Evolutionary conservation across 2,888 invertebrate species (phyloP), one percentile per base, ranked within the genome.

Genomic region (Acanthosepion pharaonis): DNA sequence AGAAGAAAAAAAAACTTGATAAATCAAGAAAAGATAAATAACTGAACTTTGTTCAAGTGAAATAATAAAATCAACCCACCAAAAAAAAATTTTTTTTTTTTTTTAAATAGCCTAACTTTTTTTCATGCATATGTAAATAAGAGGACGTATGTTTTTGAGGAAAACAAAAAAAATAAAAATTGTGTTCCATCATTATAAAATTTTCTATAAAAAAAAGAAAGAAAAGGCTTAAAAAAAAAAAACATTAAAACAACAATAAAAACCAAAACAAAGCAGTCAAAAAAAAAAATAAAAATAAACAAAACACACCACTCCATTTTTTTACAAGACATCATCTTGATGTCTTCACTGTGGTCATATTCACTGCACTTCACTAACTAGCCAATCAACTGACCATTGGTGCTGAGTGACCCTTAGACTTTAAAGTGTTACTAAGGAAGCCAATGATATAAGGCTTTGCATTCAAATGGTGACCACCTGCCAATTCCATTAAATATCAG

Each of bases 121-220:
- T 92, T 92, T 92, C 51, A 48, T 92, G 53, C 93, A 93, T 51
- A 28, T 93, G 93, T 93, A 93, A 93, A 93, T 93, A 93, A 93
- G 93, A 93, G 48, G 51, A 49, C 33, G 33, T 93, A 93, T 93
- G 93, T 93, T 93, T 93, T 93, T 48, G 25, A 18, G 18, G n/a
- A 23, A n/a, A 42, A 42, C 42, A 42, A 42, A 42, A 42, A 42
- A n/a, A n/a, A n/a, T n/a, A n/a, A n/a, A n/a, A 15, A n/a, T 33
- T n/a, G 8, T 78, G n/a, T 78, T 78, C 78, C n/a, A 9, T 78
- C 78, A 78, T 33, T 78, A n/a, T 78, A 78, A 78, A 78, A 78
- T 78, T 78, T 78, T 78, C n/a, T n/a, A n/a, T n/a, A 11, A n/a
- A 78, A 78, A 78, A 11, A 78, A 78, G 11, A 78, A n/a, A 78